These are phyloP conservation scores for Muscicapa comitata DNA, from an alignment of 2,797 vertebrate genomes.

Conservation along the genomic window DNA sequence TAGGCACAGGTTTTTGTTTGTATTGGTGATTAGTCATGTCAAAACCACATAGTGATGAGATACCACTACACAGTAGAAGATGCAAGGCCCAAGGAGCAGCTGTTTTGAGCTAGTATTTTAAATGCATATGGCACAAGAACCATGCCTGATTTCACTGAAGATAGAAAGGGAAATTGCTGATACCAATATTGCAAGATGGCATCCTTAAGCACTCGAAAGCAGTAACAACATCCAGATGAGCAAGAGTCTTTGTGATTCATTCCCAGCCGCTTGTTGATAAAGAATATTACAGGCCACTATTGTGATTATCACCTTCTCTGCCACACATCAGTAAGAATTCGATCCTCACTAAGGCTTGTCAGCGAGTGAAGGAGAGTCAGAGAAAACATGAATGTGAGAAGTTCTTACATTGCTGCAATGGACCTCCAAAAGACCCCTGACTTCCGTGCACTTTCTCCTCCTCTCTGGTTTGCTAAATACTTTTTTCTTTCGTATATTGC, in stretches of 20 bases:
- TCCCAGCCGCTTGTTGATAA: constrained; percentile 16
- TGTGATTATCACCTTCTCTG: constrained; percentile 7
- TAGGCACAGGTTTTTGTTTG: not conserved
- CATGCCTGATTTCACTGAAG: constrained; percentile 12
- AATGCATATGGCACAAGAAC: not conserved
- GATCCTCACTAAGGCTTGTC: not conserved
- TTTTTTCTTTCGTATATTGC: not conserved
- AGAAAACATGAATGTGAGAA: not conserved
- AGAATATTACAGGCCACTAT: not conserved
- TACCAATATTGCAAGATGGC: constrained; percentile 12
- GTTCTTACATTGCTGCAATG: not conserved
- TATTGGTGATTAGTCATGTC: not conserved
- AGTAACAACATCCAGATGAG: constrained; percentile 28
- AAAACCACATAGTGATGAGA: not conserved
- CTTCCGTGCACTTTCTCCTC: not conserved
- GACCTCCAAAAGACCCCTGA: not conserved
- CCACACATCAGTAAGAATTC: not conserved
- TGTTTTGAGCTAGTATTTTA: not conserved
- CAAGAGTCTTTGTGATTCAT: constrained; percentile 48
- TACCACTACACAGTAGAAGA: not conserved
- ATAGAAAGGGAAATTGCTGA: constrained; percentile 48
- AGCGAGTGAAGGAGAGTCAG: not conserved
- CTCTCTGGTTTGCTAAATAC: not conserved
- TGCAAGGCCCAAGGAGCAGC: not conserved
- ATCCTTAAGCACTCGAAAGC: constrained; percentile 34